Base-by-base conservation (phyloP, 2,797 vertebrate genomes). In the Falco peregrinus region DNA sequence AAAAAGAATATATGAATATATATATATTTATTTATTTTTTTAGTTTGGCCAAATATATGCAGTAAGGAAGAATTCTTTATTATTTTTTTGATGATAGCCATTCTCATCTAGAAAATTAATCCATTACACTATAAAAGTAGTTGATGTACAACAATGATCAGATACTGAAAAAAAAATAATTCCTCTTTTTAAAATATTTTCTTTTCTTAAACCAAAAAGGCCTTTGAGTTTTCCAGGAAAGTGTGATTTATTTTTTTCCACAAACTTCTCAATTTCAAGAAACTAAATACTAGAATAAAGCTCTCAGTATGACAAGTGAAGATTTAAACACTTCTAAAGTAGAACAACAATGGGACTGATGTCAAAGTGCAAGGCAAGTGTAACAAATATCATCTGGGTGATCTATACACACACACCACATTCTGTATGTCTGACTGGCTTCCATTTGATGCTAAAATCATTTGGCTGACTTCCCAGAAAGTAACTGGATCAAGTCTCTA, bases 381-480 rank as follows among this genome's bases (percentile, higher is more conserved):
- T 78, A 86, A 68, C 53, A 83, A 93, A 76, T 71, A 89, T 31
- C 24, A 70, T 43, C 73, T 74, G 37, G 47, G 50, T 71, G 47
- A 81, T 75, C 67, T 80, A 39, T 45, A 84, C 16, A 76, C 25
- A 71, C 31, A 87, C 0, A 0, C 59, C 31, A 86, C 25, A 47
- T 48, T 81, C 47, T 82, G 63, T 16, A 60, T 28, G 21, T 87
- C 68, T 91, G 33, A 54, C 2, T 78, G 61, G n/a, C 63, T 95
- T 80, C 60, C 37, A 35, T 39, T 95, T 69, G 54, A 95, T 77
- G 60, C 10, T 87, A 81, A 95, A 94, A 84, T 85, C 5, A 53
- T 65, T 77, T 96, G 89, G 59, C 37, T 89, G 73, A 75, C 60
- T 89, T 94, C 76, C 90, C 51, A 90, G 91, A 79, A 77, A 65